These are phyloP conservation scores for Smittia aterrima DNA, from an alignment of 2,888 invertebrate species.

Conservation along the genomic window DNA sequence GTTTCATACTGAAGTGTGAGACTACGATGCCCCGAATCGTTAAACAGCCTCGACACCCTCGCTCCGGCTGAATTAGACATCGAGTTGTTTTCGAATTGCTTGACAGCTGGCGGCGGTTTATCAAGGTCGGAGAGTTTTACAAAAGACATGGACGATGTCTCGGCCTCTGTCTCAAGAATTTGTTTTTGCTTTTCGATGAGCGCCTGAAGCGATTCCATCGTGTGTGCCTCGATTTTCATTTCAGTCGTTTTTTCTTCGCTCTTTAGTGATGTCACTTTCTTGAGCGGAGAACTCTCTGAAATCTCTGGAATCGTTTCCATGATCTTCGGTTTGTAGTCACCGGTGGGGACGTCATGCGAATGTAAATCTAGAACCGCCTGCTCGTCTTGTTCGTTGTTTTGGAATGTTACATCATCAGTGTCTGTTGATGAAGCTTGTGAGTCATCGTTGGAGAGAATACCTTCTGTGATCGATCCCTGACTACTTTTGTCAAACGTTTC, in stretches of 20 bases:
- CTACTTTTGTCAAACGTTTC: slow-evolving; percentile 55
- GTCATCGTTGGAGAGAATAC: slow-evolving; percentile 52
- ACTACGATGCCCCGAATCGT: slow-evolving; percentile 45
- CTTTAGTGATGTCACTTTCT: slow-evolving; percentile 45
- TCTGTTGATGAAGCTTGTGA: slow-evolving; percentile 52
- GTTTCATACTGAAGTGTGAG: slow-evolving; percentile 42
- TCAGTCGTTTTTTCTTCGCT: slow-evolving; percentile 43
- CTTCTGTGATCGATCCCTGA: slow-evolving; percentile 53
- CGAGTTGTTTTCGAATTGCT: slow-evolving; percentile 44
- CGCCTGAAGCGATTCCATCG: slow-evolving; percentile 51
- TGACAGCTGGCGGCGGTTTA: slow-evolving; percentile 55
- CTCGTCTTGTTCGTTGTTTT: slow-evolving; percentile 48
- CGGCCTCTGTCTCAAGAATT: slow-evolving; percentile 52
- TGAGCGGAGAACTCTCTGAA: slow-evolving; percentile 53
- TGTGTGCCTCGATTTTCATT: slow-evolving; percentile 46
- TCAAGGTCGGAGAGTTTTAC: slow-evolving; percentile 80
- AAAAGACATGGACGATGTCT: slow-evolving; percentile 57
- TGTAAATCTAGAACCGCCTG: slow-evolving; percentile 46
- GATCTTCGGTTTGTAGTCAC: slow-evolving; percentile 48
- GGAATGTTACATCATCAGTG: slow-evolving; percentile 54
- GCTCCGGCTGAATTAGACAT: slow-evolving; percentile 53
- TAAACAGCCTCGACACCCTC: slow-evolving; percentile 51
- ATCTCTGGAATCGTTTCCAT: slow-evolving; percentile 55
- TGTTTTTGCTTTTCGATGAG: slow-evolving; percentile 53
- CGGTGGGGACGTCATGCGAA: slow-evolving; percentile 30